Evolutionary conservation across 2,888 invertebrate species (phyloP), one percentile per base, ranked within the genome.

Genomic region (Metellina segmentata): DNA sequence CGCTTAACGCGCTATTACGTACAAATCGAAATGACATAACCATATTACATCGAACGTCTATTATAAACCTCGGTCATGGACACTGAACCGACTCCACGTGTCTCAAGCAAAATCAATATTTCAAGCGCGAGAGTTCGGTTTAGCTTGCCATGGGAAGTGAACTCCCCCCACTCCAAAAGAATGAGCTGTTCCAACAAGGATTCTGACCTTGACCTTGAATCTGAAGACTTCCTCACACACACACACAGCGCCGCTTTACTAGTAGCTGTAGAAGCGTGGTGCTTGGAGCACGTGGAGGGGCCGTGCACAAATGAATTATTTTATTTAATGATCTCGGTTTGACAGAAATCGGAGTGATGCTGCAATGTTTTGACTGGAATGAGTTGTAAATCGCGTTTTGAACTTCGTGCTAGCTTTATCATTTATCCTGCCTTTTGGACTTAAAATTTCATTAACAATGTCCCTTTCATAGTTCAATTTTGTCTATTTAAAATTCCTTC

Each of bases 151-250:
- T 5, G 71, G 52, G 70, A 61, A 48, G 61, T 51, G 13, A 70
- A 75, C 61, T 61, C 81, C 81, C 90, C 90, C 90, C 81, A 90
- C 85, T 48, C 51, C 52, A 51, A 90, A 81, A 86, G 75, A 90
- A 90, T 90, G 90, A 86, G 86, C 86, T 71, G 71, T 16, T 75
- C 90, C 85, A 52, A 90, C 90, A 86, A 90, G 86, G 90, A 86
- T 81, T 90, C 90, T 90, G 85, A 90, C 90, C 85, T 90, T 90
- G 86, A 90, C 90, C 90, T 90, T 90, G 90, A 90, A 85, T 86
- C 81, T 75, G 83, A 90, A 90, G 79, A 81, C 85, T 85, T 85
- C 85, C 79, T 82, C 82, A 16, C 16, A 11, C 61, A 13, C 61
- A 61, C 61, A 61, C 61, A 61, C 48, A 90, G 85, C 90, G 72